Evolutionary conservation across 2,797 vertebrate genomes (phyloP).

Genomic region (Menidia menidia): DNA sequence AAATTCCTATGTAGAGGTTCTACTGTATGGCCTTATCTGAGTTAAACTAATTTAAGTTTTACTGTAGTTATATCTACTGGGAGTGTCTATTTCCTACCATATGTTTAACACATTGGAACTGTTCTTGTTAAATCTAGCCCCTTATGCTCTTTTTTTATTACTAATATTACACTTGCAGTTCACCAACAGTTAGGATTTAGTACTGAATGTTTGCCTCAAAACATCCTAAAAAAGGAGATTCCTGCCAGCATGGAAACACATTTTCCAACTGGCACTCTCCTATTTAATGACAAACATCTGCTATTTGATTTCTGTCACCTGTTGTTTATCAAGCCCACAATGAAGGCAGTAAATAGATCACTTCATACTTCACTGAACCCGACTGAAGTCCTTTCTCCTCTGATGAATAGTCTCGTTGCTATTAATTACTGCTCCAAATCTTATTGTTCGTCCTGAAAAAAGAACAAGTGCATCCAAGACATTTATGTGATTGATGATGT

Average conservation of each 20-base stretch:
- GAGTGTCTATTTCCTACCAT: neutral
- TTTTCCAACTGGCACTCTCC: slow-evolving; percentile 11
- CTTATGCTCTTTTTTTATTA: neutral
- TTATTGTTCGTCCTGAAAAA: slow-evolving; percentile 44
- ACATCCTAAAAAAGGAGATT: slow-evolving; percentile 7
- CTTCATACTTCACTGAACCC: slow-evolving; percentile 36
- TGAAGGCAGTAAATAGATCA: slow-evolving; percentile 8
- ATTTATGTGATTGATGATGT: slow-evolving; percentile 43
- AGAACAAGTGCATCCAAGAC: slow-evolving; percentile 36
- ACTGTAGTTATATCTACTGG: too few relatives aligned
- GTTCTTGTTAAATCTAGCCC: slow-evolving; percentile 2
- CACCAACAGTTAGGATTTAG: neutral
- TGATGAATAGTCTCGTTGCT: slow-evolving; percentile 36
- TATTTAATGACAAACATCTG: slow-evolving; percentile 41
- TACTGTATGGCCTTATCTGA: too few relatives aligned
- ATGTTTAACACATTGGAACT: neutral
- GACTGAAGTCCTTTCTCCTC: slow-evolving; percentile 11
- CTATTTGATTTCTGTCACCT: slow-evolving; percentile 44
- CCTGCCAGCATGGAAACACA: slow-evolving; percentile 9
- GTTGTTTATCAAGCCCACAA: slow-evolving; percentile 34
- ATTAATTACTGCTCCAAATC: slow-evolving; percentile 53
- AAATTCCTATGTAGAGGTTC: too few relatives aligned
- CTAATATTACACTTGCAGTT: neutral
- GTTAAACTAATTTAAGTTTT: too few relatives aligned
- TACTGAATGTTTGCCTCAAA: neutral